Base-by-base conservation (phyloP, 1,140 invertebrate species). In the Stenopsyche tienmushanensis region DNA sequence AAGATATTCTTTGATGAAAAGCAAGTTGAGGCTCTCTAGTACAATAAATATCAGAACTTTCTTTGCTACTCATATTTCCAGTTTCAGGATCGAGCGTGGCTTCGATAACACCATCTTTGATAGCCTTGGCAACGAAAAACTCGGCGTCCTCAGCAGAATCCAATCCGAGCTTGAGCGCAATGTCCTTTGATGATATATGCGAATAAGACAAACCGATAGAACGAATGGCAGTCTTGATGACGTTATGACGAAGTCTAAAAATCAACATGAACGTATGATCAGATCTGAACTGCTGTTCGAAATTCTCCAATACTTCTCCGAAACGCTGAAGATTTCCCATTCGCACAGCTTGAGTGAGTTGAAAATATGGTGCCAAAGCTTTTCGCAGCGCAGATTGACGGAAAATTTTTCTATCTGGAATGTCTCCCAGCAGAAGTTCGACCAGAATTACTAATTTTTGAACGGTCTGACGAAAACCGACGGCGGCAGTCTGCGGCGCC, bases 41-140 rank as follows among this genome's bases (percentile, higher is more conserved):
- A 66, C 93, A 95, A 77, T 99, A 99, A 70, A 99, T 91, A 76
- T 99, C 96, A 1, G 90, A 92, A 42, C 93, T 95, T 77, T 98
- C 96, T 75, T 97, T 98, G 72, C 96, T 98, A 66, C 96, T 89
- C 88, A 99, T 97, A 73, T 93, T 98, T 15, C 95, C 94, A 68
- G 92, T 90, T 76, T 96, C 94, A 64, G 97, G 93, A 81, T 98
- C 94, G 66, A 99, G 85, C 0, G 88, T 95, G 0, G 97, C 98
- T 78, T 99, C 96, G 76, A 99, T 99, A 1, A 99, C 97, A 50
- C 96, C 95, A 83, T 99, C 98, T 52, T 96, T 83, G 60, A 99
- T 99, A n/a, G 97, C 97, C 82, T 99, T 99, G 0, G 97, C 96
- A 0, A 99, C 96, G 75, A 99, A 98, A 75, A 97, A 99, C 77